Evolutionary conservation across 2,888 invertebrate species (phyloP).

Genomic region (Podabrus alpinus): DNA sequence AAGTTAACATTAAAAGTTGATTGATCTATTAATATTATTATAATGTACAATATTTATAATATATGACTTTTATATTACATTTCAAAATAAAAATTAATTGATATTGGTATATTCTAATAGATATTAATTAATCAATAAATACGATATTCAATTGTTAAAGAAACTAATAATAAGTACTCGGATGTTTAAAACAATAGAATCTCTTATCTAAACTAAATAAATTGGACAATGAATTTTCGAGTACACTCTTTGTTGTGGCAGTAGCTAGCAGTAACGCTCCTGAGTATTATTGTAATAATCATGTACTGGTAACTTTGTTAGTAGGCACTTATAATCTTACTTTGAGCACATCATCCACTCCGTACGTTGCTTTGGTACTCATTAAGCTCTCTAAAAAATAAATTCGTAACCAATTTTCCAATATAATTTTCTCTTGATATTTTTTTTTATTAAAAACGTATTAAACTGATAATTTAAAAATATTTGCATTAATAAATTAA

Average conservation of each 20-base stretch:
- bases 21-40: neutral
- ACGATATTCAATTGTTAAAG: neutral
- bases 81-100: neutral
- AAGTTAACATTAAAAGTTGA: neutral
- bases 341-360: neutral
- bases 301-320: neutral
- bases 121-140: neutral
- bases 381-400: neutral
- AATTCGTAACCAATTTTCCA: neutral
- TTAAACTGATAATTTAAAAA: neutral
- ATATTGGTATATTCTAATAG: neutral
- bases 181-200: neutral
- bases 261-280: neutral
- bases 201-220: neutral
- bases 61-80: neutral
- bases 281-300: neutral
- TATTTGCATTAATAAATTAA: neutral
- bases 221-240: neutral
- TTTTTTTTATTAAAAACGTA: neutral
- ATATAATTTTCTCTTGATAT: neutral
- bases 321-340: neutral
- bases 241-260: neutral
- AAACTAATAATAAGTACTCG: neutral
- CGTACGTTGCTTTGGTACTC: neutral
- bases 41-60: neutral